Evolutionary conservation across 2,888 invertebrate genomes (phyloP), one percentile per base, ranked within the genome.

Genomic region (Nemotelus pantherinus): DNA sequence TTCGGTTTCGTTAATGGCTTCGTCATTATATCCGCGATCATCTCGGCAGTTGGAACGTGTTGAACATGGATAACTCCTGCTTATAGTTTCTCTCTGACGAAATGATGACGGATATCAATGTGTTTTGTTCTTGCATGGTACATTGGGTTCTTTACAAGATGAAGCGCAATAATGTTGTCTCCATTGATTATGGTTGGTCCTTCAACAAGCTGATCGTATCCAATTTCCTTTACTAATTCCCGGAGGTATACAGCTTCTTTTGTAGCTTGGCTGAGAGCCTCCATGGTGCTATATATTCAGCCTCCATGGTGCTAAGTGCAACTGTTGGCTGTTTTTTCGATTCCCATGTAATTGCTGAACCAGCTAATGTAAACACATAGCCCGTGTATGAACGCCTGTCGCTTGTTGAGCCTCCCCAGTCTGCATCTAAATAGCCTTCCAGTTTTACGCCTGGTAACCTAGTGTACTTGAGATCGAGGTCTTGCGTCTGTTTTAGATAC

Each of bases 401-500:
- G 10, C 65, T 75, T 5, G 63, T 57, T 48, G 80, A 80, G 41
- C 77, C 81, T 3, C 81, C 83, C 81, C 81, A 83, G 71, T 84
- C 85, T 0, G 84, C 81, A 79, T 85, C 85, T 2, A 80, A 80
- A 64, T 78, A 85, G 7, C 82, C 83, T 9, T 58, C 58, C 58
- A 58, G n/a, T n/a, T 7, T 58, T 7, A 2, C 25, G n/a, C n/a
- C n/a, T 25, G 10, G 58, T 25, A 58, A 7, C 58, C 7, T 25
- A n/a, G 10, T 25, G n/a, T 2, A 58, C 25, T 58, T 58, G 25
- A 58, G 6, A 58, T 2, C 10, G 58, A 10, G 10, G 7, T 58
- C 25, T 1, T n/a, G 5, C 70, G 71, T 2, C 82, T 84, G 81
- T 72, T 81, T 81, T 10, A 84, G 64, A 68, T 85, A 85, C 2